Conservation (phyloP, 2,113 vertebrate species). For the Brevimyrus niger region DNA sequence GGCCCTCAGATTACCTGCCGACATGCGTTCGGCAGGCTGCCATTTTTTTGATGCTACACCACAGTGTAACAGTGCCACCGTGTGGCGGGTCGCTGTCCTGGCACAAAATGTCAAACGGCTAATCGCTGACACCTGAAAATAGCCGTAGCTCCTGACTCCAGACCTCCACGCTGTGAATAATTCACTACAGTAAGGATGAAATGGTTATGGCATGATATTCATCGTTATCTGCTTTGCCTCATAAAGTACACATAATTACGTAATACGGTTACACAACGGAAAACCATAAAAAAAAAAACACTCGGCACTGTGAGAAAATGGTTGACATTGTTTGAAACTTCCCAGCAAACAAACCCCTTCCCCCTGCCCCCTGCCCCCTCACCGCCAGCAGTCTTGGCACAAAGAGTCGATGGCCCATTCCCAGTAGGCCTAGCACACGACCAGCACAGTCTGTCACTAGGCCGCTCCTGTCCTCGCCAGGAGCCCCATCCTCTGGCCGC, state of each 20-base stretch:
- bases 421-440: constrained; percentile 86
- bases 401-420: constrained; percentile 97
- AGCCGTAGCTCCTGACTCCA: not conserved
- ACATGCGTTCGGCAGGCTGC: not conserved
- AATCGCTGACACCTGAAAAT: not conserved
- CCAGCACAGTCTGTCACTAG: constrained; percentile 84
- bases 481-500: constrained; percentile 71
- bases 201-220: not conserved
- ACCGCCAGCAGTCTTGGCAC: constrained; percentile 95
- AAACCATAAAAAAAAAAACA: not conserved
- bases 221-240: not conserved
- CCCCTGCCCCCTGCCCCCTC: constrained; percentile 53
- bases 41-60: not conserved
- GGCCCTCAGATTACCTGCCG: not conserved
- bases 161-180: not conserved
- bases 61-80: constrained; percentile 7
- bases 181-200: not conserved
- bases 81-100: not conserved
- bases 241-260: not conserved
- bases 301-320: not conserved
- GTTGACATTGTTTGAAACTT: not conserved
- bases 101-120: not conserved
- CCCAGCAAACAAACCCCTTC: not conserved
- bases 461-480: constrained; percentile 70
- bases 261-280: not conserved